phyloP scores from a whole-genome alignment of 2,113 vertebrate species.

The Alexandromys fortis region DNA sequence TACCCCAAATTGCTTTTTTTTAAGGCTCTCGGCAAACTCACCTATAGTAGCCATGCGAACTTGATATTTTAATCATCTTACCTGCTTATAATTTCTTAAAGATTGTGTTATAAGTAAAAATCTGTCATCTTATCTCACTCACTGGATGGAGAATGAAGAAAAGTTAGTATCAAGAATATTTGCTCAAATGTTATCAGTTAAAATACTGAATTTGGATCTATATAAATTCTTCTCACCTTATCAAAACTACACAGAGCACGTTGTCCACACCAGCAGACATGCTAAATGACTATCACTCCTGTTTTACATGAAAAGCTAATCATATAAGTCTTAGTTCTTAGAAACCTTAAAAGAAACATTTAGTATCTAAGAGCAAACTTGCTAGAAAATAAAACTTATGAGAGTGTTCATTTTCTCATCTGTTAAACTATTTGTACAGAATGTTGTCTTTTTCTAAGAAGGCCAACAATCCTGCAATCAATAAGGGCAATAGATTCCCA shows the following conservation, averaged over 20 bases:
- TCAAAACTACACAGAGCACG: background rate
- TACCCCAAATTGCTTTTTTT: background rate
- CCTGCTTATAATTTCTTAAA: background rate
- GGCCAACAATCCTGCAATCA: background rate
- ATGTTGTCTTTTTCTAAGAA: background rate
- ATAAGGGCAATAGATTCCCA: slow-evolving; percentile 26
- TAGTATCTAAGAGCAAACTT: background rate
- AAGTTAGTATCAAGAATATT: background rate
- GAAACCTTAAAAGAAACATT: background rate
- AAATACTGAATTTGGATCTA: background rate
- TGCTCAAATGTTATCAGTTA: background rate
- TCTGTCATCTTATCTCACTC: background rate
- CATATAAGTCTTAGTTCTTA: background rate
- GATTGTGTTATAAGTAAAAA: background rate
- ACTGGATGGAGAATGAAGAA: background rate
- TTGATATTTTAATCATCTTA: background rate
- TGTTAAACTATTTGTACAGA: background rate
- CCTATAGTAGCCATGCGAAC: background rate
- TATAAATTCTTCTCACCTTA: background rate
- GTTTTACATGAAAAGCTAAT: background rate
- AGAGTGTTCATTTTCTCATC: background rate
- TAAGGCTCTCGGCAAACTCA: background rate
- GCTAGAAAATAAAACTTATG: background rate
- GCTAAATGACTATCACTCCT: background rate
- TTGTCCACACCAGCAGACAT: background rate